A percentile compares a stretch with the other conserved stretches of the same genome.
Evolutionary conservation across 2,797 vertebrate species (phyloP).

Genomic region (Tokudaia muenninki): DNA sequence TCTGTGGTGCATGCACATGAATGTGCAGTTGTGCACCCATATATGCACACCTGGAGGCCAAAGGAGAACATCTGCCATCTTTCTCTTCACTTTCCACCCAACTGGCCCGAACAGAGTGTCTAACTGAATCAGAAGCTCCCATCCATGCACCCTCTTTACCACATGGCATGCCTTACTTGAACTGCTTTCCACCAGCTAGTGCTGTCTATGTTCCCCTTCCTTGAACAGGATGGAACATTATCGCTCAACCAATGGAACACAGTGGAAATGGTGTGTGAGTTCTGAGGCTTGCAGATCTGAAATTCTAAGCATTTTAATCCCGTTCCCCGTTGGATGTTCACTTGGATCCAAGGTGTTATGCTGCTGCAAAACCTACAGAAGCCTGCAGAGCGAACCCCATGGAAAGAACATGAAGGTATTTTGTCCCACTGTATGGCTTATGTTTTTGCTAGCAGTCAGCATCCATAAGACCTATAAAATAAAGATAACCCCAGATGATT

Average conservation of each 20-base stretch:
- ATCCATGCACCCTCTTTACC: background rate
- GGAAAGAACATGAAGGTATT: background rate
- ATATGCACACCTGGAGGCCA: background rate
- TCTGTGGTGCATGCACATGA: background rate
- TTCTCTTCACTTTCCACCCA: background rate
- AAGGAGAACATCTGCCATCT: background rate
- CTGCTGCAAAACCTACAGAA: background rate
- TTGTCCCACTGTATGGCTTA: background rate
- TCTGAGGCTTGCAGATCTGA: background rate
- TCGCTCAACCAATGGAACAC: background rate
- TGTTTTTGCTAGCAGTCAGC: background rate
- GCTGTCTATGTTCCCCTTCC: background rate
- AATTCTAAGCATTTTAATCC: background rate
- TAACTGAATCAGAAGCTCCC: background rate
- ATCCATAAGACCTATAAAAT: conserved; percentile 18
- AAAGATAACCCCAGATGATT: background rate
- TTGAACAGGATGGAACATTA: conserved; percentile 4
- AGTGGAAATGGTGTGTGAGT: background rate
- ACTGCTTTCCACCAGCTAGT: background rate
- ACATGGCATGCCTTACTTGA: background rate
- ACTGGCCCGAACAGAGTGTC: too few species aligned
- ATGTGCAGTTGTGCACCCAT: background rate
- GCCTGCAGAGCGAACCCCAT: background rate
- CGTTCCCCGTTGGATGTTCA: background rate
- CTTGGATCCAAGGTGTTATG: background rate